Base-by-base conservation (phyloP, 2,797 vertebrate species). In the Taeniopygia guttata region DNA sequence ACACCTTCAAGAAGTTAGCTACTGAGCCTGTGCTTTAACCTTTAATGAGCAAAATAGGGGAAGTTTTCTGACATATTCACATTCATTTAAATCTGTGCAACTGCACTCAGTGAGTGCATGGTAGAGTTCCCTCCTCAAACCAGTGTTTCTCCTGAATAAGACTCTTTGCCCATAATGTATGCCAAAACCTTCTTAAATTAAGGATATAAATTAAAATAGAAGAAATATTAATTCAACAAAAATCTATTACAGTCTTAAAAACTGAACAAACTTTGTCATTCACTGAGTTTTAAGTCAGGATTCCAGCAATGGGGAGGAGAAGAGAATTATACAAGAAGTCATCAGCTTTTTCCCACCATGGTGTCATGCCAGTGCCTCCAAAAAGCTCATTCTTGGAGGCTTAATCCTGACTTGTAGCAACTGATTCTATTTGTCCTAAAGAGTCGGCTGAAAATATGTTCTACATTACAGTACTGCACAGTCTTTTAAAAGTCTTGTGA, bases 391-490 rank as follows among this genome's bases (percentile, higher is more conserved):
- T 93, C 74, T 94, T 96, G 58, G 54, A 96, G 84, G 55, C n/a
- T 97, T 96, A 93, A 96, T 96, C 94, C 91, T 91, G 84, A 94
- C 96, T 96, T 91, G 27, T 58, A 97, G 93, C 56, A 97, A 95
- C 88, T 96, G 89, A 86, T 86, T 95, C 43, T 96, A 68, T 93
- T 97, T 95, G 94, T 94, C 62, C 86, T 92, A 90, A 97, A 97
- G 93, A 96, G 94, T 84, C 84, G 95, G 59, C 68, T 96, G 69
- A 49, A 94, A 97, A 97, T 96, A 95, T 96, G 96, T 96, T 97
- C 96, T 97, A 89, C 91, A 97, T 98, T 98, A 97, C 45, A 94
- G 84, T 83, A 91, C 93, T 96, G 92, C 93, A 97, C 72, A 96
- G 93, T 89, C 96, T 91, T 95, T 89, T 89, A 91, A 94, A 95